Evolutionary conservation across 2,888 invertebrate genomes (phyloP).

Genomic region (Philopedon plagiatum): DNA sequence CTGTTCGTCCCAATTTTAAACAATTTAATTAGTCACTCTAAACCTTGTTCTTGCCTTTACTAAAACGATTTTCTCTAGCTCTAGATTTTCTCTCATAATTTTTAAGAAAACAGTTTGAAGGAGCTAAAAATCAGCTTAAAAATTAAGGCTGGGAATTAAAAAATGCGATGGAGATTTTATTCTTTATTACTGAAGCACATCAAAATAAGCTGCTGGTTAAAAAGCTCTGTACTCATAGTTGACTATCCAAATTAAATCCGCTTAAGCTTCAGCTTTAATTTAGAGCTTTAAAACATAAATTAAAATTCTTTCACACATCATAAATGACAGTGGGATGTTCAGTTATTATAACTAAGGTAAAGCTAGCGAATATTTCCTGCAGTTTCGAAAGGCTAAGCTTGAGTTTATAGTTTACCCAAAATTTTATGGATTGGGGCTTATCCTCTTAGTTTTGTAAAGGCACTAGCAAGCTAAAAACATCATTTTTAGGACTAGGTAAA

Average conservation of each 20-base stretch:
- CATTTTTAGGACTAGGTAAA: too few relatives aligned
- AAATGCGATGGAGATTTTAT: not conserved
- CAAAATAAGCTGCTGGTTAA: not conserved
- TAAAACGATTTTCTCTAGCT: not conserved
- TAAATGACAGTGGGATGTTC: not conserved
- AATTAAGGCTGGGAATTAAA: not conserved
- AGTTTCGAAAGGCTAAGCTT: too few relatives aligned
- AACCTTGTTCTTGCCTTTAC: conserved; percentile 3
- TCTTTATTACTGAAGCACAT: not conserved
- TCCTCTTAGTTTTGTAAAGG: too few relatives aligned
- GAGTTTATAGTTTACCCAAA: too few relatives aligned
- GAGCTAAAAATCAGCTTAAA: not conserved
- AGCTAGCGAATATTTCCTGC: too few relatives aligned
- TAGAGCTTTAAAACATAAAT: not conserved
- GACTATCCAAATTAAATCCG: not conserved
- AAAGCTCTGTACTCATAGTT: not conserved
- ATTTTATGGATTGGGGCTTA: too few relatives aligned
- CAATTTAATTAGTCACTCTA: conserved; percentile 22
- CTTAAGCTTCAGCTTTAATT: not conserved
- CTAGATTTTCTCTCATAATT: not conserved
- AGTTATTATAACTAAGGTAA: too few relatives aligned
- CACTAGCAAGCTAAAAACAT: too few relatives aligned
- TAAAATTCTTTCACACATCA: not conserved
- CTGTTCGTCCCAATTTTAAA: conserved; percentile 21
- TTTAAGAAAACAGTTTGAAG: not conserved